Percentiles rank a stretch among this genome's conserved stretches.
phyloP scores from a whole-genome alignment of 2,113 vertebrate genomes.

The Vireo altiloquus region DNA sequence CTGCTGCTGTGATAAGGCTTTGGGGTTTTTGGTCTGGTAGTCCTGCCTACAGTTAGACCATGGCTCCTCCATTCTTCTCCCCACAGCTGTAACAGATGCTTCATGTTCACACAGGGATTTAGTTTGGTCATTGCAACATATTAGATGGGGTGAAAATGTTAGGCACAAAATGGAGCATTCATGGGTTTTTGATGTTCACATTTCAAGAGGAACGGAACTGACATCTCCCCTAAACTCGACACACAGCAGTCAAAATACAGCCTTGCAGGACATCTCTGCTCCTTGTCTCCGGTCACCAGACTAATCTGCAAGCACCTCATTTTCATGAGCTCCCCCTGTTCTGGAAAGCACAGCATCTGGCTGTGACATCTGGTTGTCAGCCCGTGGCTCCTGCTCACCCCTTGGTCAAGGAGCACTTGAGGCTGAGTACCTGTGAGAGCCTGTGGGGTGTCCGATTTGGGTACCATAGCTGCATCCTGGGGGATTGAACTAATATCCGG shows the following conservation, averaged over 20 bases:
- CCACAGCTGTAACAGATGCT: not conserved
- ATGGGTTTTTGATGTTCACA: not conserved
- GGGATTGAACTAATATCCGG: slow-evolving; percentile 91
- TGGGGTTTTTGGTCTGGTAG: not conserved
- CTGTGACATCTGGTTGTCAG: not conserved
- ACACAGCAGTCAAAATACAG: not conserved
- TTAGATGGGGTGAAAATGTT: not conserved
- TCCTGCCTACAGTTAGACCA: not conserved
- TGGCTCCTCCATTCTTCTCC: not conserved
- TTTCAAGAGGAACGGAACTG: not conserved
- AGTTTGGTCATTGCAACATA: not conserved
- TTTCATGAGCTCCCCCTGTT: not conserved
- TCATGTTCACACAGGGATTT: not conserved
- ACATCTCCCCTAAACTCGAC: not conserved
- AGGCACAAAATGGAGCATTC: not conserved
- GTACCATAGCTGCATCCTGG: slow-evolving; percentile 89
- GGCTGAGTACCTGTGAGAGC: slow-evolving; percentile 84
- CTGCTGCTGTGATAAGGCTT: not conserved
- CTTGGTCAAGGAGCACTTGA: not conserved
- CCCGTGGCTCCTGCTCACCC: not conserved
- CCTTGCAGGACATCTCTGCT: not conserved
- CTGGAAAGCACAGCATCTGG: not conserved
- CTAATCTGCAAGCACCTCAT: not conserved
- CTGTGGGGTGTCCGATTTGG: slow-evolving; percentile 83
- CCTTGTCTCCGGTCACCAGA: not conserved